Percentiles rank a stretch among this genome's conserved stretches.
phyloP scores from a whole-genome alignment of 2,113 vertebrate genomes.

The Rattus norvegicus region GRCr8 NC_086029.1:23950001-23950500 shows the following conservation, averaged over 20 bases:
- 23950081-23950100: neutral
- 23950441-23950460: neutral
- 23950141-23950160: neutral
- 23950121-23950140: neutral
- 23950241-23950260: rapidly evolving
- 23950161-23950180: neutral
- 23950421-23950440: neutral
- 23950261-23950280: neutral
- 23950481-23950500: neutral
- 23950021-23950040: neutral
- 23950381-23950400: neutral
- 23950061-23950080: neutral
- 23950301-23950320: neutral
- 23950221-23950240: neutral
- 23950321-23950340: neutral
- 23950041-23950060: neutral
- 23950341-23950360: neutral
- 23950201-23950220: neutral
- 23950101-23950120: neutral
- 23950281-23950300: neutral
- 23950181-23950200: neutral
- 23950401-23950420: constrained; percentile 5
- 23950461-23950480: neutral
- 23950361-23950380: neutral
- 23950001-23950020: neutral